phyloP scores from a whole-genome alignment of 1,140 invertebrate genomes.

The Colletes latitarsis region DNA sequence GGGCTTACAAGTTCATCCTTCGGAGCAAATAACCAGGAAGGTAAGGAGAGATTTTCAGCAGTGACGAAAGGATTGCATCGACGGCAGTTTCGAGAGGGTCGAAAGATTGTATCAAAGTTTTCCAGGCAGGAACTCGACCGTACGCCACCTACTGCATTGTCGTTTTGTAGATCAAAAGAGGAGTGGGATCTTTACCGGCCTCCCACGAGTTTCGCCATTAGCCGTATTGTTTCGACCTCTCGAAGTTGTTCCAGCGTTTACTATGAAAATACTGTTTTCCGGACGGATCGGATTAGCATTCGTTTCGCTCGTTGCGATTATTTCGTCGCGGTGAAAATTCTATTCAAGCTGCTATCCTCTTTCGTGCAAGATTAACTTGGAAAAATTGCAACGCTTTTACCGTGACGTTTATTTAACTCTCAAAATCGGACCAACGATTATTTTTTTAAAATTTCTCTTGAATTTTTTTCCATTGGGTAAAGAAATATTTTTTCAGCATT shows the following conservation, averaged over 20 bases:
- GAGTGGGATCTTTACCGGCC: not conserved
- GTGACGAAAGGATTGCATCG: conserved; percentile 50
- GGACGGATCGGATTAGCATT: conserved; percentile 57
- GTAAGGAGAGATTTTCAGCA: conserved; percentile 41
- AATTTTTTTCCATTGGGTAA: no score
- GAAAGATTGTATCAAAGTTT: conserved; percentile 66
- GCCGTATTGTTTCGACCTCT: conserved; percentile 59
- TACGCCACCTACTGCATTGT: conserved; percentile 27
- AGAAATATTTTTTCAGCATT: no score
- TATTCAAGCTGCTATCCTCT: no score
- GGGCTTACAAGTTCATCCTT: conserved; percentile 27
- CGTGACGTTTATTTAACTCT: not conserved
- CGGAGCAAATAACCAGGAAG: conserved; percentile 30
- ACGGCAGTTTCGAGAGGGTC: conserved; percentile 39
- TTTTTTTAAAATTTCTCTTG: not conserved
- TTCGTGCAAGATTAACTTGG: not conserved
- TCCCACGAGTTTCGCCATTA: conserved; percentile 52
- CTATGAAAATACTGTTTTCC: conserved; percentile 51
- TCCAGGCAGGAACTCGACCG: conserved; percentile 48
- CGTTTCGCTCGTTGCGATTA: conserved; percentile 42
- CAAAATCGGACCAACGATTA: not conserved
- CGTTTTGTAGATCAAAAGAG: conserved; percentile 49
- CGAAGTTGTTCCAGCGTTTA: conserved; percentile 52
- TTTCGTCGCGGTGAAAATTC: not conserved
- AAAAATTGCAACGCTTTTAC: not conserved